Evolutionary conservation across 2,888 invertebrate species (phyloP).

Genomic region (Meandrusa payeni): DNA sequence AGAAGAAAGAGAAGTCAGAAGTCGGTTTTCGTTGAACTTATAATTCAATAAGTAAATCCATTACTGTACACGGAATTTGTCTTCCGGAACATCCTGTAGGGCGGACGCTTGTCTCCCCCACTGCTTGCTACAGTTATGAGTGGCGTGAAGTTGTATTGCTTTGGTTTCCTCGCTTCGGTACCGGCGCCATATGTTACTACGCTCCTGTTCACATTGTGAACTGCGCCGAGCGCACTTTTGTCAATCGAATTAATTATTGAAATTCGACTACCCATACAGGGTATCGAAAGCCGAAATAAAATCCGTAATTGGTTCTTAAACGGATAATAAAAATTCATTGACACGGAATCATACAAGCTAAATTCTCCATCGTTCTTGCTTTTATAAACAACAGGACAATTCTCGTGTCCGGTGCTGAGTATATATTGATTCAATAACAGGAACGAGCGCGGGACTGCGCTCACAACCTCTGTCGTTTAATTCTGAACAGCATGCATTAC

Average conservation of each 20-base stretch:
- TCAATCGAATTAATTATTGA: background rate
- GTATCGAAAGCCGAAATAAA: constrained; percentile 10
- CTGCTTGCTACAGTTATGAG: constrained; percentile 15
- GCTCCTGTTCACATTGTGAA: background rate
- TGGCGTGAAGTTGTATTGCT: constrained; percentile 24
- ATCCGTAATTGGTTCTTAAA: constrained; percentile 14
- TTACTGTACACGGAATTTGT: too few species aligned
- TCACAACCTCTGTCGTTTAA: constrained; percentile 37
- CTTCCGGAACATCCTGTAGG: constrained; percentile 9
- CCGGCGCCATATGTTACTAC: constrained; percentile 9
- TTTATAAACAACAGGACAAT: constrained; percentile 7
- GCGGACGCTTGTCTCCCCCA: constrained; percentile 17
- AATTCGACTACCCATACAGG: constrained; percentile 6
- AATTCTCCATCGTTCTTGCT: constrained; percentile 8
- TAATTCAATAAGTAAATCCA: too few species aligned
- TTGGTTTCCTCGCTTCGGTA: constrained; percentile 15
- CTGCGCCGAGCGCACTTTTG: constrained; percentile 12
- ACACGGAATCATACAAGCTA: constrained; percentile 8
- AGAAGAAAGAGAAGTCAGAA: too few species aligned
- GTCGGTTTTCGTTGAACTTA: too few species aligned
- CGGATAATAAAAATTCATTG: constrained; percentile 5
- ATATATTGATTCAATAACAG: constrained; percentile 19
- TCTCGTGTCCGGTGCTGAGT: background rate
- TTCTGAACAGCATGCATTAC: constrained; percentile 30
- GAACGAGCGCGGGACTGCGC: constrained; percentile 30